phyloP scores from a whole-genome alignment of 1,140 invertebrate genomes.

The Oppia nitens region DNA sequence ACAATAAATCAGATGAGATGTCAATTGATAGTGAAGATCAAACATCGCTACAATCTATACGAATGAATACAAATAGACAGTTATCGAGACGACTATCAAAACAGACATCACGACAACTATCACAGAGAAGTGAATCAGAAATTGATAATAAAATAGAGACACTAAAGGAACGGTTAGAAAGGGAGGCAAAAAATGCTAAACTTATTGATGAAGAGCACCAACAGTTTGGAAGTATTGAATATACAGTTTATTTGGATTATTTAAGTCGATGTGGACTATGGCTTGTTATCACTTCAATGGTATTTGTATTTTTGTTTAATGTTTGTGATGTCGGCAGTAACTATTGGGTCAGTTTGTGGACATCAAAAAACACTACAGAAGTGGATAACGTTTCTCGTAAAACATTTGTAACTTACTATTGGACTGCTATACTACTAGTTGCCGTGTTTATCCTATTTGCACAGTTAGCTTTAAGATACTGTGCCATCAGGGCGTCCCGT shows the following conservation, averaged over 20 bases:
- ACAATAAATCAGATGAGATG: neutral
- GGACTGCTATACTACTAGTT: slow-evolving; percentile 17
- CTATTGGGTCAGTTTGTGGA: slow-evolving; percentile 64
- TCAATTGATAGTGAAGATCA: neutral
- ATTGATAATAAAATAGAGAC: neutral
- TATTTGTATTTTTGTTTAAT: slow-evolving; percentile 20
- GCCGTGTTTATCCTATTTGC: slow-evolving; percentile 11
- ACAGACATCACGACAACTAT: neutral
- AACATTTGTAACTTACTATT: slow-evolving; percentile 19
- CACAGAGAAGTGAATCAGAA: neutral
- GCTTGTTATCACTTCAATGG: slow-evolving; percentile 16
- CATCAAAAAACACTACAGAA: slow-evolving; percentile 24
- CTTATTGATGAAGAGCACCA: slow-evolving; percentile 72
- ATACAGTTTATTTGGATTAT: slow-evolving; percentile 56
- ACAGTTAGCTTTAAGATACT: slow-evolving; percentile 7
- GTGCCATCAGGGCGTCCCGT: slow-evolving; percentile 19
- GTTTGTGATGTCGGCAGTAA: slow-evolving; percentile 72
- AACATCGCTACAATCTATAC: neutral
- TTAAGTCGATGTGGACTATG: slow-evolving; percentile 17
- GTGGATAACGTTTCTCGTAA: slow-evolving; percentile 27
- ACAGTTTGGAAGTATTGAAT: slow-evolving; percentile 77
- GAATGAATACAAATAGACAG: neutral
- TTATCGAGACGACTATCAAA: neutral
- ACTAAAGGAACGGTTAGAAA: neutral
- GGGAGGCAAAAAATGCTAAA: slow-evolving; percentile 32